Base-by-base conservation (phyloP, 2,797 vertebrate species). In the Helicolenus hilgendorfi region DNA sequence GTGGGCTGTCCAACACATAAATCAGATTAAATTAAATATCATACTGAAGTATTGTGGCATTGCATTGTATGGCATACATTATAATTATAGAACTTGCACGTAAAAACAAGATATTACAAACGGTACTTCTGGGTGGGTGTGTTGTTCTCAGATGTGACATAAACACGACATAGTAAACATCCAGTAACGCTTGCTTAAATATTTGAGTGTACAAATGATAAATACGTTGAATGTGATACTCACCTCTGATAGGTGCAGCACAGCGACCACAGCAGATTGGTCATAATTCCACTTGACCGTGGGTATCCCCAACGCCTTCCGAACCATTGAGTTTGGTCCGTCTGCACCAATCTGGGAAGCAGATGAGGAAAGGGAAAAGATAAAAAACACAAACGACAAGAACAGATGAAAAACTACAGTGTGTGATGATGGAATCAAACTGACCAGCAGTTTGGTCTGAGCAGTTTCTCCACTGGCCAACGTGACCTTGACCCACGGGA, bases 211-310 rank as follows among this genome's bases (percentile, higher is more conserved):
- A 35, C 6, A 49, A 83, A 60, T 29, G 55, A 60, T 29, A 74
- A 58, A 72, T 20, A 15, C n/a, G 2, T 11, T 64, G 31, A 68
- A 56, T 22, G 63, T 1, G 45, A 45, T 20, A 29, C 77, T 88
- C 82, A 99, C 99, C 96, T 99, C 99, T 8, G 98, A 98, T 79
- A 99, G 96, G 88, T 98, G 98, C 83, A 99, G 97, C 89, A 99
- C 99, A 79, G 99, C 99, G 60, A 99, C 99, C 49, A 99, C 98
- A 80, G 99, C 99, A 11, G 98, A 98, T 82, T 99, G 99, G 91
- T 99, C 98, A 5, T 99, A 99, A 75, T 94, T 97, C 98, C 98
- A 99, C 92, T 98, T 98, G 13, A 99, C 94, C 3, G 96, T 98
- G 26, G 95, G 98, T 90, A 99, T 99, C 59, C 98, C 98, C 2